Conservation (phyloP, 2,113 vertebrate species). For the Chaetodon auriga region DNA sequence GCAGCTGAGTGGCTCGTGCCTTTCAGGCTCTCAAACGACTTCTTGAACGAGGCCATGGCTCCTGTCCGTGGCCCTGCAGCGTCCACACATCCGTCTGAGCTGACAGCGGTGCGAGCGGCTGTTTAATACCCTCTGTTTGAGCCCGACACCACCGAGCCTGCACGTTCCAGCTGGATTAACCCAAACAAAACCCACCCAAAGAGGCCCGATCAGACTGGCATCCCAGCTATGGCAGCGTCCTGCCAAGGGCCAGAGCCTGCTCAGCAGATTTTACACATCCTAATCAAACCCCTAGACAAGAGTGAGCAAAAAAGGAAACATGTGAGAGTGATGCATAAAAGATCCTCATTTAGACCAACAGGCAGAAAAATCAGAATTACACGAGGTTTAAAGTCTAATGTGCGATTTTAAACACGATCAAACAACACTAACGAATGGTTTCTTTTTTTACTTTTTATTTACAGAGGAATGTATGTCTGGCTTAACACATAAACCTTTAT, state of each 20-base stretch:
- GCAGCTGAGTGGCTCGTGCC: constrained; percentile 74
- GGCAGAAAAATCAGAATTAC: constrained; percentile 14
- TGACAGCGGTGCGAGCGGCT: constrained; percentile 3
- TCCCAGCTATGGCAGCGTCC: constrained; percentile 68
- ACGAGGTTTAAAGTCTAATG: constrained; percentile 7
- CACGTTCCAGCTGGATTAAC: constrained; percentile 80
- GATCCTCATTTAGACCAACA: constrained; percentile 6
- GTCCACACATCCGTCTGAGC: constrained; percentile 48
- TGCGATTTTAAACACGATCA: constrained; percentile 19
- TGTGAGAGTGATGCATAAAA: constrained; percentile 7
- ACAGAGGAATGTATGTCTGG: constrained; percentile 86
- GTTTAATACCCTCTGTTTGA: constrained; percentile 82
- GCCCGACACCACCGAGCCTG: constrained; percentile 55
- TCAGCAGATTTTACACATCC: constrained; percentile 80
- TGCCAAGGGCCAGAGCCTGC: constrained; percentile 50
- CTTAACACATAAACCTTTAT: constrained; percentile 85
- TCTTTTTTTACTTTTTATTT: constrained; percentile 84
- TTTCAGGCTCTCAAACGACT: constrained; percentile 81
- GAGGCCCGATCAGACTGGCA: constrained; percentile 73
- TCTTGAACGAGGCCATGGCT: constrained; percentile 84
- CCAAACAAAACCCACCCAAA: constrained; percentile 70
- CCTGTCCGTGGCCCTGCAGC: constrained; percentile 37
- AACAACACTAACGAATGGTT: constrained; percentile 26
- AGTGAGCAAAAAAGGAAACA: constrained; percentile 37
- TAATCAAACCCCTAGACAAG: constrained; percentile 55